Evolutionary conservation across 2,797 vertebrate species (phyloP).

Genomic region (Acipenser oxyrinchus): DNA sequence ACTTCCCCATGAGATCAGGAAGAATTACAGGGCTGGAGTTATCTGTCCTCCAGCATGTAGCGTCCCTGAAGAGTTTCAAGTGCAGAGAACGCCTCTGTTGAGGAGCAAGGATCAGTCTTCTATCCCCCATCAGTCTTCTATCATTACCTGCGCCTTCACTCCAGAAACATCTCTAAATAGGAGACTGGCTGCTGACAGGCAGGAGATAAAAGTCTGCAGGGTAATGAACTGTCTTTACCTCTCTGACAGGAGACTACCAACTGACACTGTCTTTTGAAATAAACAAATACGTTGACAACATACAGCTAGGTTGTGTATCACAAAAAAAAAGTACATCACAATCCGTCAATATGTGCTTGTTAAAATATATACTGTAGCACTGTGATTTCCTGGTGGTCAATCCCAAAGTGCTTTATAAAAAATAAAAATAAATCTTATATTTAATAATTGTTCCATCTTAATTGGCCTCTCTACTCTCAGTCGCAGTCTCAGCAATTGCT

Average conservation of each 20-base stretch:
- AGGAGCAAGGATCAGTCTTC: not conserved
- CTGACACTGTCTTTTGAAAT: no score
- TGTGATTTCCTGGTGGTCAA: no score
- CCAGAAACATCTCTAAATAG: no score
- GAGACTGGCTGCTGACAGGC: not conserved
- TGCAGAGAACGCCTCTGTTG: not conserved
- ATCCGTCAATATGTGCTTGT: no score
- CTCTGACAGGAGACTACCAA: no score
- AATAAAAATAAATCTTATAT: not conserved
- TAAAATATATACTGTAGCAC: no score
- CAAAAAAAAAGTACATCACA: no score
- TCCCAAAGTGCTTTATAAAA: not conserved
- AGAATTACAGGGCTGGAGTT: not conserved
- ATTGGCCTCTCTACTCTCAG: conserved; percentile 25
- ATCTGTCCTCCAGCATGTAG: not conserved
- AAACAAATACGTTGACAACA: no score
- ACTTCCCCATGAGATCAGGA: not conserved
- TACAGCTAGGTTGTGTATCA: no score
- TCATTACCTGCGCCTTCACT: not conserved
- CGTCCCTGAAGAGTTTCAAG: not conserved
- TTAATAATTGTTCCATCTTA: conserved; percentile 19
- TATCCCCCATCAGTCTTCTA: no score
- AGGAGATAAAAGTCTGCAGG: not conserved
- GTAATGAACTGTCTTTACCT: no score
- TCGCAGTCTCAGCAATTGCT: conserved; percentile 16